Evolutionary conservation across 2,888 invertebrate species (phyloP).

Genomic region (Anoplius nigerrimus): DNA sequence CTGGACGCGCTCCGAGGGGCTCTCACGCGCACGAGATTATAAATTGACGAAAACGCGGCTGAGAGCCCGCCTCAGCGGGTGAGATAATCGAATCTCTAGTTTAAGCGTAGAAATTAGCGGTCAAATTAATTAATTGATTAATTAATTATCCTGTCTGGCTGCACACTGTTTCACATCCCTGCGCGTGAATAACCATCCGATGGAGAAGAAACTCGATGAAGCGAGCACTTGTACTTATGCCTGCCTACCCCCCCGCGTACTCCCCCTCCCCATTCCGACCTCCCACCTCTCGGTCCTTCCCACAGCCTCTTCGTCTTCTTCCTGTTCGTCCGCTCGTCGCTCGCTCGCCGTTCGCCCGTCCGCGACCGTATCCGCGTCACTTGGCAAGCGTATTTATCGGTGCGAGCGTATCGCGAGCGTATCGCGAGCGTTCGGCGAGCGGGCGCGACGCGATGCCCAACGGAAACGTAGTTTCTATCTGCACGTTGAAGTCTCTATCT

Average conservation of each 20-base stretch:
- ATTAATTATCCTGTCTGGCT: slow-evolving; percentile 40
- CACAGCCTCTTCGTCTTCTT: background rate
- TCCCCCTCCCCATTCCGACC: slow-evolving; percentile 28
- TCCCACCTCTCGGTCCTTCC: background rate
- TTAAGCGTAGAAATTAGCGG: slow-evolving; percentile 69
- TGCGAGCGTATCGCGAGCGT: background rate
- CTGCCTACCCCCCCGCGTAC: slow-evolving; percentile 34
- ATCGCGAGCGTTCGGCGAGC: background rate
- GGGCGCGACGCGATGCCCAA: slow-evolving; percentile 6
- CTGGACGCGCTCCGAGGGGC: slow-evolving; percentile 74
- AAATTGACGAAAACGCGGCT: slow-evolving; percentile 36
- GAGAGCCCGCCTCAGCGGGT: slow-evolving; percentile 70
- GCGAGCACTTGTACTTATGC: slow-evolving; percentile 50
- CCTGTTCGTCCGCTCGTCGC: background rate
- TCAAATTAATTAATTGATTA: slow-evolving; percentile 64
- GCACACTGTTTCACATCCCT: slow-evolving; percentile 57
- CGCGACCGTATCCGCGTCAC: slow-evolving; percentile 7
- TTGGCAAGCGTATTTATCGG: slow-evolving; percentile 23
- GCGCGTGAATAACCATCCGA: slow-evolving; percentile 12
- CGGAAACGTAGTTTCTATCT: slow-evolving; percentile 58
- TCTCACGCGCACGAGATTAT: slow-evolving; percentile 55
- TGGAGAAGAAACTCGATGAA: background rate
- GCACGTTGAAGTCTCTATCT: slow-evolving; percentile 65
- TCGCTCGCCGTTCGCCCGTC: slow-evolving; percentile 31
- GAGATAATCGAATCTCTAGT: slow-evolving; percentile 70